These are phyloP conservation scores for Carpatolechia fugitivella DNA, from an alignment of 2,888 invertebrate species.

Conservation along the genomic window DNA sequence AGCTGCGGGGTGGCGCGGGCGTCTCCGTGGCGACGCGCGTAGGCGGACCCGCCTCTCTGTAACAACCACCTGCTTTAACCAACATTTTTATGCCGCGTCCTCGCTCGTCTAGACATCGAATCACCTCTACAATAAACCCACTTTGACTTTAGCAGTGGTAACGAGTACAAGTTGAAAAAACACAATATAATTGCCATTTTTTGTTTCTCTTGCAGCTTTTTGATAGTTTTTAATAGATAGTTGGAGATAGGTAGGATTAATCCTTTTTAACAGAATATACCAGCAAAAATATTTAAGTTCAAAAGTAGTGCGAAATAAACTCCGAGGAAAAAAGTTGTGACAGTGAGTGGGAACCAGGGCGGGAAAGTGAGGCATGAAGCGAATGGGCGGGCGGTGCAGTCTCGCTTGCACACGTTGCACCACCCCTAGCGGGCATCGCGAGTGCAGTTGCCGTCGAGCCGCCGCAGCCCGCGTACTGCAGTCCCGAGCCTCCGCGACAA, in stretches of 20 bases:
- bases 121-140: not conserved
- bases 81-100: slow-evolving; percentile 20
- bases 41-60: slow-evolving; percentile 37
- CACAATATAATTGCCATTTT: too few relatives aligned
- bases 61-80: slow-evolving; percentile 11
- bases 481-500: slow-evolving; percentile 44
- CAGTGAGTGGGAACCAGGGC: slow-evolving; percentile 60
- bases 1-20: slow-evolving; percentile 60
- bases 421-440: slow-evolving; percentile 71
- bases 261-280: too few relatives aligned
- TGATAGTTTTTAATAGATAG: too few relatives aligned
- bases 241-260: too few relatives aligned
- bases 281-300: too few relatives aligned
- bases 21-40: slow-evolving; percentile 59
- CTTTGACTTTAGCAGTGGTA: not conserved
- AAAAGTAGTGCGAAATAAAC: slow-evolving; percentile 28
- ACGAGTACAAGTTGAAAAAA: too few relatives aligned
- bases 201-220: too few relatives aligned
- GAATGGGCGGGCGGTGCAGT: slow-evolving; percentile 74
- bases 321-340: too few relatives aligned
- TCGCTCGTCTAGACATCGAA: slow-evolving; percentile 6
- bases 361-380: slow-evolving; percentile 75
- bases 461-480: slow-evolving; percentile 54
- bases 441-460: slow-evolving; percentile 54
- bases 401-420: slow-evolving; percentile 76